phyloP scores from a whole-genome alignment of 2,888 invertebrate species.

The Calliopum simillimum region DNA sequence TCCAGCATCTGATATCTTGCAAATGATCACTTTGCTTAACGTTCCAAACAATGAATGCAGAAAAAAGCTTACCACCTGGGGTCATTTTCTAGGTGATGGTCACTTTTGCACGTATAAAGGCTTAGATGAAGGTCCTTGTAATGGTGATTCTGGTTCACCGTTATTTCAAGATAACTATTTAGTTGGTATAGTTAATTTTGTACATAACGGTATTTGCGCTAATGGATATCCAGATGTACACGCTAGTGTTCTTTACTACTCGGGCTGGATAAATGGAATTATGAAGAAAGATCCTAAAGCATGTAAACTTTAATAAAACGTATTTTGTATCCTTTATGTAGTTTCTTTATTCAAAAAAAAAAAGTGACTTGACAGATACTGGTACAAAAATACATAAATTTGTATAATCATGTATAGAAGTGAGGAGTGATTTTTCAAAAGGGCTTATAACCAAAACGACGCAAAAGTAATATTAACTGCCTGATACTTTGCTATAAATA shows the following conservation, averaged over 20 bases:
- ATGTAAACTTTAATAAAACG: no score
- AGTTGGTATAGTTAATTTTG: slow-evolving; percentile 52
- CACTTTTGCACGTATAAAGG: slow-evolving; percentile 71
- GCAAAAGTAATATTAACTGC: no score
- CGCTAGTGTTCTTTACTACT: slow-evolving; percentile 56
- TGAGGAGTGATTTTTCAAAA: no score
- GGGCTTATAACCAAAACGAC: no score
- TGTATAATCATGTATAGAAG: no score
- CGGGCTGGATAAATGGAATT: slow-evolving; percentile 57
- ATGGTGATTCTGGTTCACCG: slow-evolving; percentile 62
- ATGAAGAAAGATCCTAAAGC: slow-evolving; percentile 35
- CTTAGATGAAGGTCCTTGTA: slow-evolving; percentile 68
- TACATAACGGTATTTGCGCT: slow-evolving; percentile 63
- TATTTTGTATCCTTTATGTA: no score
- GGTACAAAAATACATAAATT: no score
- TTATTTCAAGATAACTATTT: slow-evolving; percentile 52
- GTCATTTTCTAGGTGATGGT: slow-evolving; percentile 68
- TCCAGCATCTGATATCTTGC: slow-evolving; percentile 69
- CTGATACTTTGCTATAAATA: no score
- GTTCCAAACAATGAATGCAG: slow-evolving; percentile 68
- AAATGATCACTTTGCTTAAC: slow-evolving; percentile 70
- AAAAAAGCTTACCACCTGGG: slow-evolving; percentile 55
- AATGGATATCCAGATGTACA: slow-evolving; percentile 61
- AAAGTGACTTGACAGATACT: no score
- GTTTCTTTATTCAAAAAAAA: no score